phyloP scores from a whole-genome alignment of 2,113 vertebrate genomes.

The Muntiacus reevesi region DNA sequence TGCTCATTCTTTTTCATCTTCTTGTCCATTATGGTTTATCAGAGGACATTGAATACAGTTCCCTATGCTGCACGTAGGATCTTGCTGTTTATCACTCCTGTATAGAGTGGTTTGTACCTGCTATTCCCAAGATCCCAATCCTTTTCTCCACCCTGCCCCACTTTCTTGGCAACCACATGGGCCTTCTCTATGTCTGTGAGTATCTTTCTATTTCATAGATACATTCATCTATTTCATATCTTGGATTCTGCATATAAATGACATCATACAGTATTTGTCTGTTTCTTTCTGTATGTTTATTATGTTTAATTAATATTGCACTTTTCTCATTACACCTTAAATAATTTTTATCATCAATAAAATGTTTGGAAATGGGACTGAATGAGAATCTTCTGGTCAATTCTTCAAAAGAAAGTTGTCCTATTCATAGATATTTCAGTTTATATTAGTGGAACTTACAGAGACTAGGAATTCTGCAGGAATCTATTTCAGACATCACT shows the following conservation, averaged over 20 bases:
- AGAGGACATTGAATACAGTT: neutral
- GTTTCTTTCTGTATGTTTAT: neutral
- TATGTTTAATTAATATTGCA: neutral
- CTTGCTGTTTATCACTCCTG: neutral
- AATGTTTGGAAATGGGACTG: neutral
- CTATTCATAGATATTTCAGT: neutral
- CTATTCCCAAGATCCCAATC: neutral
- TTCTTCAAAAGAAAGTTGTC: neutral
- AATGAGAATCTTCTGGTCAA: neutral
- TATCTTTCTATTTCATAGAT: neutral
- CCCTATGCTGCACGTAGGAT: accelerated
- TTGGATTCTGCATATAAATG: neutral
- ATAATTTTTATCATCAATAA: neutral
- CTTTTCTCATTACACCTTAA: neutral
- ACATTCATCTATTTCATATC: neutral
- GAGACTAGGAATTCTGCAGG: too few species aligned
- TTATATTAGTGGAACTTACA: neutral
- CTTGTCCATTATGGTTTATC: neutral
- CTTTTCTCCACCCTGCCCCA: neutral
- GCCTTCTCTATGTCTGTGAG: neutral
- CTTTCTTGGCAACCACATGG: neutral
- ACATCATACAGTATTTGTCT: neutral
- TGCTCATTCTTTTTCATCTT: neutral
- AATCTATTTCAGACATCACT: neutral
- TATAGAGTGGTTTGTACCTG: too few species aligned